Conservation (phyloP, 2,113 vertebrate species). For the Trematocara marginatum region DNA sequence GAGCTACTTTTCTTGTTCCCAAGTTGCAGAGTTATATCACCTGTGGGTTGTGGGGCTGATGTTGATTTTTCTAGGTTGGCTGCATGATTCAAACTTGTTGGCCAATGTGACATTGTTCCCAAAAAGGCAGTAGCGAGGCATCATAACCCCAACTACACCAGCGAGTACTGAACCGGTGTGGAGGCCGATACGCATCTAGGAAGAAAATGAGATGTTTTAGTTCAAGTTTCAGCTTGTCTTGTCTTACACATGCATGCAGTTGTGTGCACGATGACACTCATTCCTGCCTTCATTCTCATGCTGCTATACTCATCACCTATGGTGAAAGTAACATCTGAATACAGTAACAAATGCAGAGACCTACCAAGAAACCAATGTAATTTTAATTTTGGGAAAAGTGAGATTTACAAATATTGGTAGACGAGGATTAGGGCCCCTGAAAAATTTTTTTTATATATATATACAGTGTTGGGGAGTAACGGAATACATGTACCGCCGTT, state of each 20-base stretch:
- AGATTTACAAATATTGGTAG: background rate
- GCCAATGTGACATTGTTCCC: conserved; percentile 97
- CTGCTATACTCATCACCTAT: background rate
- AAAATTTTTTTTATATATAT: no score
- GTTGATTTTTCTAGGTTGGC: conserved; percentile 88
- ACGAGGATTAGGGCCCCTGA: background rate
- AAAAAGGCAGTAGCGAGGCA: conserved; percentile 99
- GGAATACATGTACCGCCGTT: no score
- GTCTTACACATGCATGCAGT: background rate
- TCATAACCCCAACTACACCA: conserved; percentile 94
- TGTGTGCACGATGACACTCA: background rate
- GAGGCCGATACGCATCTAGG: conserved; percentile 93
- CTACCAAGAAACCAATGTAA: background rate
- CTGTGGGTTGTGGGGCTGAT: conserved; percentile 95
- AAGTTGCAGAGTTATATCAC: conserved; percentile 56
- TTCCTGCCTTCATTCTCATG: background rate
- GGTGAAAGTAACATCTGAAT: background rate
- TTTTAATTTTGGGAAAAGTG: background rate
- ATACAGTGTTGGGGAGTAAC: no score
- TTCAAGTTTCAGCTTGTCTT: background rate
- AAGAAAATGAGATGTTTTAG: background rate
- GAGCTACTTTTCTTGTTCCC: background rate
- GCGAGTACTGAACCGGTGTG: conserved; percentile 95
- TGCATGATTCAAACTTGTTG: conserved; percentile 97
- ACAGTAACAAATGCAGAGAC: background rate